Percentiles rank a stretch among this genome's conserved stretches.
These are phyloP conservation scores for Steinernema carpocapsae DNA, from an alignment of 2,888 invertebrate species.

Conservation along the genomic window DNA sequence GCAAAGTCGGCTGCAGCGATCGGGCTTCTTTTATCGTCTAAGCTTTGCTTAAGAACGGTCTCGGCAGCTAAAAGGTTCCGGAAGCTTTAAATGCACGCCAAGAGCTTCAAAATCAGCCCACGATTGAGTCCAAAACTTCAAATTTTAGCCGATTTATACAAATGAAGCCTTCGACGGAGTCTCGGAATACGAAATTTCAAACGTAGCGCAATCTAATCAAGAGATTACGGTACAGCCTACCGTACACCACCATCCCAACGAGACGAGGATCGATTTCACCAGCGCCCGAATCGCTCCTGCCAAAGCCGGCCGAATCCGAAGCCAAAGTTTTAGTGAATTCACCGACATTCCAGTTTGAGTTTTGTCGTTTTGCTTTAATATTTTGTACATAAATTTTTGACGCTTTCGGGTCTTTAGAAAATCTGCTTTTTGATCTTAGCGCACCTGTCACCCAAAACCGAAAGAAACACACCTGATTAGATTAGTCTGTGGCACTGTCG, in stretches of 20 bases:
- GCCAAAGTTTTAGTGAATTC: conserved; percentile 28
- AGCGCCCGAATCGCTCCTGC: not conserved
- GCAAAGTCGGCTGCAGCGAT: not conserved
- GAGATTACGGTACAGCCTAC: not conserved
- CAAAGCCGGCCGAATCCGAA: not conserved
- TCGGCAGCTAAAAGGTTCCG: not conserved
- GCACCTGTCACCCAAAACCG: not conserved
- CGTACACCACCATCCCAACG: not conserved
- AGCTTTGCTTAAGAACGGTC: not conserved
- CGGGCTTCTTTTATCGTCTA: conserved; percentile 6
- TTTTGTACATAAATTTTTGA: not conserved
- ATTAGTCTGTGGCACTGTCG: no score
- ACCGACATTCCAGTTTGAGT: conserved; percentile 30
- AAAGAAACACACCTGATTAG: no score
- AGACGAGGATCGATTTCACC: conserved; percentile 12
- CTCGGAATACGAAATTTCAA: not conserved
- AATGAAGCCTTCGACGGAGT: conserved; percentile 25
- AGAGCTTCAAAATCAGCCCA: no score
- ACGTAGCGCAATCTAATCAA: no score
- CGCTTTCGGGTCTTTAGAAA: not conserved
- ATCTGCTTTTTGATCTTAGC: not conserved
- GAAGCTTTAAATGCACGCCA: not conserved
- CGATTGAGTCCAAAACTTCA: no score
- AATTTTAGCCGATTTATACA: conserved; percentile 17
- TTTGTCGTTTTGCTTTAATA: not conserved